phyloP scores from a whole-genome alignment of 2,888 invertebrate genomes.

The Brachyptera putata region DNA sequence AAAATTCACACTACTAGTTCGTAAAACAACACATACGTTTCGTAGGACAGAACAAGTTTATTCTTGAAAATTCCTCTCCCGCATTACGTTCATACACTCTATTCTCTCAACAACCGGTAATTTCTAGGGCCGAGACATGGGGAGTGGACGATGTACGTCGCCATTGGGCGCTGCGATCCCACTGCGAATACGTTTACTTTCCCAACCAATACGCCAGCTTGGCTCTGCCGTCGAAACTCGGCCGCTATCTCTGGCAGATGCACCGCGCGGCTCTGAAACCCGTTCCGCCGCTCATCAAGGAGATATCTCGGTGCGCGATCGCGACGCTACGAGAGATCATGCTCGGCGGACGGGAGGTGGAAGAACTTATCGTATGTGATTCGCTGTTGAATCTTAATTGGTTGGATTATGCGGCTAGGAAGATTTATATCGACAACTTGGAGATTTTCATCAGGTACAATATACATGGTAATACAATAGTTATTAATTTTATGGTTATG shows the following conservation, averaged over 20 bases:
- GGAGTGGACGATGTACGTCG: conserved; percentile 6
- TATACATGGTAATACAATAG: too few relatives aligned
- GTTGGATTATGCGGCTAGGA: conserved; percentile 6
- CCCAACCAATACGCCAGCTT: conserved; percentile 12
- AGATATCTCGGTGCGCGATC: neutral
- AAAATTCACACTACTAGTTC: too few relatives aligned
- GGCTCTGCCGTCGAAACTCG: neutral
- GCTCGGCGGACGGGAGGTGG: neutral
- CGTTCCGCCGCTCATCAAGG: neutral
- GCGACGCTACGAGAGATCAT: neutral
- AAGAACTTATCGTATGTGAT: conserved; percentile 14
- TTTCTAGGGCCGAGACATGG: conserved; percentile 4
- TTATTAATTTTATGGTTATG: too few relatives aligned
- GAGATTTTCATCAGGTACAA: conserved; percentile 12
- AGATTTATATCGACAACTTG: conserved; percentile 6
- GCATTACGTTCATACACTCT: too few relatives aligned
- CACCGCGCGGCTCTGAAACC: neutral
- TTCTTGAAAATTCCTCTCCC: too few relatives aligned
- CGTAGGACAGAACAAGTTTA: too few relatives aligned
- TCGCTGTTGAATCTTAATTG: conserved; percentile 8
- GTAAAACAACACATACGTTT: too few relatives aligned
- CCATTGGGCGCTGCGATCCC: conserved; percentile 14
- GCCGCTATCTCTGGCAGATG: conserved; percentile 4
- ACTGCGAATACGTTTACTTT: conserved; percentile 16
- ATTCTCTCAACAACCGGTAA: neutral